A percentile compares a stretch with the other conserved stretches of the same genome.
These are phyloP conservation scores for Pogonophryne albipinna DNA, from an alignment of 2,797 vertebrate species.

Conservation along the genomic window DNA sequence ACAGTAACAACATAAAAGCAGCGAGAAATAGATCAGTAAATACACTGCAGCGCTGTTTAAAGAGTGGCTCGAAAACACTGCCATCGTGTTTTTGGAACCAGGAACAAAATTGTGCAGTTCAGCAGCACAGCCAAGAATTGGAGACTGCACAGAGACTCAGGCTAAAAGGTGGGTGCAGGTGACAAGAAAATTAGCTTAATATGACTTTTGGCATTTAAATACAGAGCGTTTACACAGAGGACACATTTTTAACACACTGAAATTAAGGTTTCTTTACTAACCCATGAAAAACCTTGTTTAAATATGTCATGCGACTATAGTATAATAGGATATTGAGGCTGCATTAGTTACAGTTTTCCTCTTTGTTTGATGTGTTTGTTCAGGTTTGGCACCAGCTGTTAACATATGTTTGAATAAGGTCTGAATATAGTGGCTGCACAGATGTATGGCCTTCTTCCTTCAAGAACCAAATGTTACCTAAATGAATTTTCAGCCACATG, in stretches of 20 bases:
- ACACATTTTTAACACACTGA: not conserved
- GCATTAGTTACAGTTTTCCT: slow-evolving; percentile 5
- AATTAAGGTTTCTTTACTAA: slow-evolving; percentile 1
- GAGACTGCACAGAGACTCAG: slow-evolving; percentile 33
- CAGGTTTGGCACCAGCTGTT: slow-evolving; percentile 35
- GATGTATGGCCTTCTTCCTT: slow-evolving; percentile 31
- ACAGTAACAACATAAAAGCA: slow-evolving; percentile 78
- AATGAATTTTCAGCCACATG: slow-evolving; percentile 24
- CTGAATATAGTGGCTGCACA: slow-evolving; percentile 11
- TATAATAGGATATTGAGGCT: not conserved
- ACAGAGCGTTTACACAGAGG: not conserved
- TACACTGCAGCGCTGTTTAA: slow-evolving; percentile 75
- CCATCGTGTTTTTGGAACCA: slow-evolving; percentile 58
- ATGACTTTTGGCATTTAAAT: slow-evolving; percentile 20
- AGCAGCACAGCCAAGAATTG: slow-evolving; percentile 38
- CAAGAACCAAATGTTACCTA: slow-evolving; percentile 16
- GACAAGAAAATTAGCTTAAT: slow-evolving; percentile 18
- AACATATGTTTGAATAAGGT: slow-evolving; percentile 42
- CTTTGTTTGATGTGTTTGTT: slow-evolving; percentile 46
- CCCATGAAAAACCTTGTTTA: not conserved
- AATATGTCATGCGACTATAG: slow-evolving; percentile 18
- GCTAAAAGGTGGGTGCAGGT: slow-evolving; percentile 17
- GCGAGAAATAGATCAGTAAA: slow-evolving; percentile 80
- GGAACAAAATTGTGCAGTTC: slow-evolving; percentile 55
- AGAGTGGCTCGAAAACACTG: slow-evolving; percentile 67